Base-by-base conservation (phyloP, 1,140 invertebrate species). In the Brachionus asplanchnoidis region DNA sequence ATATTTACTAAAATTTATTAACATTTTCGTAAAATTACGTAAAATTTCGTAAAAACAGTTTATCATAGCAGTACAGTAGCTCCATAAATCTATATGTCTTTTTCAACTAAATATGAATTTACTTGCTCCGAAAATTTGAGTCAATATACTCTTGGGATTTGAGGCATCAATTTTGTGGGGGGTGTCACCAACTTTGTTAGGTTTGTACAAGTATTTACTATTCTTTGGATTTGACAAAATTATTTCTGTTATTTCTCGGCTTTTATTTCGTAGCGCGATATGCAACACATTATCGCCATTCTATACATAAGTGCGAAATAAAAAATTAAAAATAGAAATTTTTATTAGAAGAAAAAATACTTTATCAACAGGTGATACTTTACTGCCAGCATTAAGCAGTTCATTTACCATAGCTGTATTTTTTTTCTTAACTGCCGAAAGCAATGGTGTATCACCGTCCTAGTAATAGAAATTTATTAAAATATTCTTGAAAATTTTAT, bases 141-240 rank as follows among this genome's bases (percentile, higher is more conserved):
- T 94, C 32, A 99, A 90, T 86, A 99, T 97, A 2, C 95, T 95
- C 88, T 97, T 97, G 86, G 95, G 94, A 90, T 97, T 94, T 87
- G 93, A 94, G 85, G 95, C 93, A 90, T 99, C 97, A 86, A 99
- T 97, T 88, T 95, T 97, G 90, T 99, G 99, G 0, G 97, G 96
- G 0, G 97, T 99, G 89, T 99, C 97, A 32, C 96, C 96, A 28
- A 93, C 91, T 88, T 95, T 94, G 89, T 99, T 99, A 6, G 96
- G 96, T 86, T 95, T 92, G 90, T 99, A 99, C 9, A 99, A 89
- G 66, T 99, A 90, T 87, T 98, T 96, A 88, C 95, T 97, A 88
- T 99, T 94, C 89, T 97, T 96, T 11, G 97, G 97, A 91, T 98
- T 98, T 20, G 95, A 91, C 9, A 99, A 90, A 11, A 99, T 91